phyloP scores from a whole-genome alignment of 2,797 vertebrate genomes.

The Spinus pinus region DNA sequence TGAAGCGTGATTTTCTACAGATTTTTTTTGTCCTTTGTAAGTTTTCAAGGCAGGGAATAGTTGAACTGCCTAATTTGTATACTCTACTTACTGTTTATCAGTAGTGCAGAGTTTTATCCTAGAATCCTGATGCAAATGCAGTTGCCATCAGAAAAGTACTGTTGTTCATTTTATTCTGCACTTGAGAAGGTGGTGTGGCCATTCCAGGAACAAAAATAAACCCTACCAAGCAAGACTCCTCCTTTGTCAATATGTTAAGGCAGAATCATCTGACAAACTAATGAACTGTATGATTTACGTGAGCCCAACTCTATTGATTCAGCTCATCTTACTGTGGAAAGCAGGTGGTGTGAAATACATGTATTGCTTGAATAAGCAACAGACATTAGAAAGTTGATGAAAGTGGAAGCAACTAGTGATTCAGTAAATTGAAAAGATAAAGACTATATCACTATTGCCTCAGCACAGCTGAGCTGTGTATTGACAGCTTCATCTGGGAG shows the following conservation, averaged over 20 bases:
- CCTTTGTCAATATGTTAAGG: background rate
- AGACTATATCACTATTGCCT: background rate
- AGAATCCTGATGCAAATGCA: background rate
- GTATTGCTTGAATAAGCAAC: background rate
- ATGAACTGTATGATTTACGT: fast-evolving
- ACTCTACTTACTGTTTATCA: background rate
- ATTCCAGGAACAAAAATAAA: background rate
- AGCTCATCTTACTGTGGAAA: background rate
- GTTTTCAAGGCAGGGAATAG: background rate
- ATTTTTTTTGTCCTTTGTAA: background rate
- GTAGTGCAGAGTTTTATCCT: background rate
- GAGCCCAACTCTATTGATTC: background rate
- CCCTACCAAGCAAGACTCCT: background rate
- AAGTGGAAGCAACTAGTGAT: background rate
- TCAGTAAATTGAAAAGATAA: background rate
- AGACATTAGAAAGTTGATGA: background rate
- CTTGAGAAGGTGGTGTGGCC: background rate
- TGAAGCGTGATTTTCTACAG: background rate
- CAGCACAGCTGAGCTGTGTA: background rate
- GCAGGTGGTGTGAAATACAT: fast-evolving
- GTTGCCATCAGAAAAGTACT: background rate
- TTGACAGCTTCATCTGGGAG: background rate
- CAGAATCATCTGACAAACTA: background rate
- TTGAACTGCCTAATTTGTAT: background rate
- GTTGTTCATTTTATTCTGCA: background rate